Base-by-base conservation (phyloP, 1,140 invertebrate species). In the Psix sp. region DNA sequence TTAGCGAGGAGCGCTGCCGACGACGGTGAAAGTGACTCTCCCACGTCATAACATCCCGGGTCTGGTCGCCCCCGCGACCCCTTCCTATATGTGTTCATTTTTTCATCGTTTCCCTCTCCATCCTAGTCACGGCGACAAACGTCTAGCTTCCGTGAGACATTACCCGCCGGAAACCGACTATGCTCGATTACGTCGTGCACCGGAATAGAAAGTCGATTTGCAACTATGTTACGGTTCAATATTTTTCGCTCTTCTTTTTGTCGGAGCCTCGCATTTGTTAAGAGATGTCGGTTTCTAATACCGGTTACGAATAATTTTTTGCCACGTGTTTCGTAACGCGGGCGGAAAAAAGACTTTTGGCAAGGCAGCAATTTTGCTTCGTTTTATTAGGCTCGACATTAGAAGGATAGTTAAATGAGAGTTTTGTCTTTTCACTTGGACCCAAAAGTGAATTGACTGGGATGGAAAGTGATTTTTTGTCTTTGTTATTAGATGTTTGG, bases 11-110 rank as follows among this genome's bases (percentile, higher is more conserved):
- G 38, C 21, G 51, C 70, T 83, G 63, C 80, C 2, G 33, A 5
- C 52, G 72, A 84, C 60, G 82, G 85, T 87, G 86, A 87, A 87
- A 87, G 86, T 87, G 80, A 84, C 80, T 86, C 84, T 87, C 86
- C 85, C 86, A 87, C 86, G 86, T 83, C 80, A 81, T 81, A 80
- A 82, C 83, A 82, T 84, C 84, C 79, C 71, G 79, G 77, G 75
- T 77, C 77, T 77, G 39, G 46, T 38, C 56, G 43, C 66, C 57
- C 51, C 46, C 68, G 52, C 62, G 48, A 48, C 75, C 70, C 57
- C 42, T 75, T 57, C 60, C 68, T 56, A 62, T 62, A 77, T 51
- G 67, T 42, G n/a, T 42, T 36, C 29, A 10, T 26, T 33, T 59
- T 24, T 62, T 16, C 43, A 16, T 49, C 20, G 21, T 39, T n/a